Base-by-base conservation (phyloP, 2,797 vertebrate species). In the Smutsia gigantea region DNA sequence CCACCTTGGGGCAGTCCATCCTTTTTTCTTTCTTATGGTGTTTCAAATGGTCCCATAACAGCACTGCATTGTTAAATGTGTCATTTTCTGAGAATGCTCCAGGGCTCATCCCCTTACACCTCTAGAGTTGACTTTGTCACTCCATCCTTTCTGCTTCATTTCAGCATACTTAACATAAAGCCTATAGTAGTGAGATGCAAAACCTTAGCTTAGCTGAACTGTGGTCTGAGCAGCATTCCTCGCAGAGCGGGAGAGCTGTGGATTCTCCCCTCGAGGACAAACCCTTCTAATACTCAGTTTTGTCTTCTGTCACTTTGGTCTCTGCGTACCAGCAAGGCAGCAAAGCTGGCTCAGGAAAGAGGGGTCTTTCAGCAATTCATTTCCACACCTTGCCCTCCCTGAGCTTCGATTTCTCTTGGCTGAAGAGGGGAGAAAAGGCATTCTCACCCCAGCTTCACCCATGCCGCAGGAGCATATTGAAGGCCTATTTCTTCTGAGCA, bases 81-180 rank as follows among this genome's bases (percentile, higher is more conserved):
- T 85, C 64, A 25, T 94, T 97, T 97, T 71, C 85, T 59, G 71
- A 90, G 82, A 68, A 69, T 12, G 31, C 27, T 23, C 84, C 23
- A 86, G 12, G 59, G 57, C 4, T 18, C 25, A 66, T 5, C 13
- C 57, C 78, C 77, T 87, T 51, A 4, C 7, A 13, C 8, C 57
- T 82, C 12, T 5, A 6, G 79, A 87, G 39, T 53, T 97, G 66
- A 23, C 34, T 71, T 53, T 1, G 1, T 94, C 86, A 39, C n/a
- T 34, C 25, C 0, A 0, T 95, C 75, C 34, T 61, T 97, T 17
- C 4, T 92, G 92, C 42, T 63, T 71, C 61, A 61, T 96, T 72
- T 87, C 51, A 46, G 63, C 75, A 7, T 23, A 11, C 37, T 97
- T 66, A 90, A 74, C 68, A 94, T 61, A 83, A 93, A 83, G 87